Evolutionary conservation across 1,140 invertebrate genomes (phyloP).

Genomic region (Diachasma alloeum): DNA sequence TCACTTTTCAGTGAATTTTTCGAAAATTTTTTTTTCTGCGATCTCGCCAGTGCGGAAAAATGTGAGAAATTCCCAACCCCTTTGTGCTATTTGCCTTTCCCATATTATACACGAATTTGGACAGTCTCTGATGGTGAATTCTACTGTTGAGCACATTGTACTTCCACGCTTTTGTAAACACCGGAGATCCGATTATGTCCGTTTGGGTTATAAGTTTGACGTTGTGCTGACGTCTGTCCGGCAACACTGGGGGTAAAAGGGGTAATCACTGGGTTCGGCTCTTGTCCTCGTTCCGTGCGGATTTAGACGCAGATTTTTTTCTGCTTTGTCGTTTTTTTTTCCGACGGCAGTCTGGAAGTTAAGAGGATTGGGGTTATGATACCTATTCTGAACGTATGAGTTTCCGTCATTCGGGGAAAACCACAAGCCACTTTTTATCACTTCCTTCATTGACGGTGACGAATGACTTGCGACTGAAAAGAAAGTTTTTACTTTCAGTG

Average conservation of each 20-base stretch:
- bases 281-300: neutral
- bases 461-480: neutral
- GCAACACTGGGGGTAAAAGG: neutral
- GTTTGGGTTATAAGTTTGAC: neutral
- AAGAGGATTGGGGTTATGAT: neutral
- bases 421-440: conserved; percentile 1
- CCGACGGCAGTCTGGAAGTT: neutral
- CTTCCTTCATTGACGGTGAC: neutral
- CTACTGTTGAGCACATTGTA: neutral
- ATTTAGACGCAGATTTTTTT: neutral
- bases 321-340: neutral
- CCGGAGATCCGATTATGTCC: conserved; percentile 16
- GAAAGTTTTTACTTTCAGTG: neutral
- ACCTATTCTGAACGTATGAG: neutral
- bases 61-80: neutral
- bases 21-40: neutral
- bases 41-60: neutral
- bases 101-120: conserved; percentile 21
- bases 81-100: conserved; percentile 25
- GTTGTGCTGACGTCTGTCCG: conserved; percentile 1
- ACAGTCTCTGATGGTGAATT: neutral
- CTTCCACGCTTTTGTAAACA: neutral
- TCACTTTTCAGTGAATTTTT: neutral
- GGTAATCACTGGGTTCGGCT: neutral
- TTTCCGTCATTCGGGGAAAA: neutral